Percentiles rank a stretch among this genome's conserved stretches.
These are phyloP conservation scores for Rhimphoctona megacephalus DNA, from an alignment of 2,888 invertebrate species.

Conservation along the genomic window DNA sequence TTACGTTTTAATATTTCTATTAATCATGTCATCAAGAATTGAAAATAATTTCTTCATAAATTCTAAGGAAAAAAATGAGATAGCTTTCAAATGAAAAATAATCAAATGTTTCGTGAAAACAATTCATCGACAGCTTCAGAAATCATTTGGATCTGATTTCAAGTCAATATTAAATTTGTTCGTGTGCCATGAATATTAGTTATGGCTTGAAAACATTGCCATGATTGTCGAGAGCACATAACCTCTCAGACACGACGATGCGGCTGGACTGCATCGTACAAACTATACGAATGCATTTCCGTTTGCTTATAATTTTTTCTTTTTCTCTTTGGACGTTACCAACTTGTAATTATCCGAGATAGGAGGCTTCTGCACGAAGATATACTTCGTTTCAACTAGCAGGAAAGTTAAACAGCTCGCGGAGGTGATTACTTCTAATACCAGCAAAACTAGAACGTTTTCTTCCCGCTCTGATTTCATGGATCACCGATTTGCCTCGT, in stretches of 20 bases:
- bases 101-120: neutral
- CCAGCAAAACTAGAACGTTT: constrained; percentile 61
- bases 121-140: neutral
- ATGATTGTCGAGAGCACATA: constrained; percentile 38
- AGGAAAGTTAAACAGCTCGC: constrained; percentile 41
- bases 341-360: constrained; percentile 60
- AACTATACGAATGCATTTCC: constrained; percentile 39
- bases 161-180: neutral
- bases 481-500: constrained; percentile 56
- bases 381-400: constrained; percentile 35
- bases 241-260: neutral
- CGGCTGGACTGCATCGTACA: constrained; percentile 19
- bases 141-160: neutral
- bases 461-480: constrained; percentile 65
- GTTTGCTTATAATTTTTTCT: constrained; percentile 29
- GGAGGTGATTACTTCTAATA: constrained; percentile 53
- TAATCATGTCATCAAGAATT: neutral
- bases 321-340: constrained; percentile 22
- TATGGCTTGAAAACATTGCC: constrained; percentile 8
- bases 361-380: constrained; percentile 33
- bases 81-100: neutral
- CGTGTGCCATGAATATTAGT: neutral
- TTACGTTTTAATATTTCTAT: neutral
- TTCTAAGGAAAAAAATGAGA: too few species aligned
- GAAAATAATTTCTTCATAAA: neutral